Percentiles rank a stretch among this genome's conserved stretches.
Conservation (phyloP, 2,113 vertebrate genomes). For the Phainopepla nitens region DNA sequence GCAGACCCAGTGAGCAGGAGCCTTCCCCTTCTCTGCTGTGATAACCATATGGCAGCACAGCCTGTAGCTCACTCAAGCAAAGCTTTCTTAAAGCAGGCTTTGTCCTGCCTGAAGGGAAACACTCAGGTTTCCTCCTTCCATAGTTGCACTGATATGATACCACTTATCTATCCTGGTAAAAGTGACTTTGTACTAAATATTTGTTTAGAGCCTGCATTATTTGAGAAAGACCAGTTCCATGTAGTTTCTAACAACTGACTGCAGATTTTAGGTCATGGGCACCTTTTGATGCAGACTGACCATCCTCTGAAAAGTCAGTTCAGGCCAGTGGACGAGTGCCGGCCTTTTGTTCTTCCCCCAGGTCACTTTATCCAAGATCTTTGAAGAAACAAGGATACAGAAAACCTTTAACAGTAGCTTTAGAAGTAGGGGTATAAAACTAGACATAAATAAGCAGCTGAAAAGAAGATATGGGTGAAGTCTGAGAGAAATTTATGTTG, state of each 20-base stretch:
- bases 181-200: not conserved
- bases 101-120: not conserved
- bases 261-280: not conserved
- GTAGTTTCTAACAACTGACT: not conserved
- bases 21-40: fast-evolving
- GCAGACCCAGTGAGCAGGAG: not conserved
- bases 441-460: not conserved
- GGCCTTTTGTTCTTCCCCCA: not conserved
- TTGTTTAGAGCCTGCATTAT: not conserved
- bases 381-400: not conserved
- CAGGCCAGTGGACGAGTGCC: not conserved
- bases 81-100: not conserved
- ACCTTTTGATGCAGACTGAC: not conserved
- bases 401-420: not conserved
- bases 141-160: not conserved
- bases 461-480: not conserved
- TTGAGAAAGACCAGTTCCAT: not conserved
- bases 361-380: not conserved
- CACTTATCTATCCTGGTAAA: not conserved
- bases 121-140: not conserved
- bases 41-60: not conserved
- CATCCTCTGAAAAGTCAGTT: not conserved
- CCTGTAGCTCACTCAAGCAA: no score
- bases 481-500: not conserved
- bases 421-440: not conserved